Percentiles rank a stretch among this genome's conserved stretches.
Evolutionary conservation across 1,140 invertebrate species (phyloP).

Genomic region (Cyclina sinensis): DNA sequence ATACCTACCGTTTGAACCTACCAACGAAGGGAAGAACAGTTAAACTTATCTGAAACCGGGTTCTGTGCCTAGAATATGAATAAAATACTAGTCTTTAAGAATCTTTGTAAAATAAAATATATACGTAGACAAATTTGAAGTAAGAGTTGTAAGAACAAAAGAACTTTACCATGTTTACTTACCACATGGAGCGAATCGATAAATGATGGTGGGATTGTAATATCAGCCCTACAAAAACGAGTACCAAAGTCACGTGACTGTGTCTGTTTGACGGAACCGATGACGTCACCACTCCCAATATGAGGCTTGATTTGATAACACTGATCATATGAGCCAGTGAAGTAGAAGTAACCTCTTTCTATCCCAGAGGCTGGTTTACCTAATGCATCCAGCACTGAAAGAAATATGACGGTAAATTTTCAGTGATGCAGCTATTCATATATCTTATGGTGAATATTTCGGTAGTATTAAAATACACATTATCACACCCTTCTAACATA

Average conservation of each 20-base stretch:
- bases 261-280: constrained; percentile 44
- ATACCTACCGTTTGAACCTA: too few relatives aligned
- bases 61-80: too few relatives aligned
- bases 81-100: too few relatives aligned
- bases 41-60: too few relatives aligned
- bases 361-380: constrained; percentile 83
- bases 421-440: background rate
- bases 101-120: too few relatives aligned
- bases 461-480: background rate
- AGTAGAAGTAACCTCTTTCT: constrained; percentile 80
- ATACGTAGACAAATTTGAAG: too few relatives aligned
- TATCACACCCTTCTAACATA: background rate
- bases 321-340: constrained; percentile 83
- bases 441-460: background rate
- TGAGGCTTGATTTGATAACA: constrained; percentile 74
- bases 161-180: background rate
- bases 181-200: constrained; percentile 51
- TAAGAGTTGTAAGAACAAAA: too few relatives aligned
- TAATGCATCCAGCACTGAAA: constrained; percentile 80
- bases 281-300: constrained; percentile 41
- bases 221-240: constrained; percentile 67
- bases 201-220: constrained; percentile 61
- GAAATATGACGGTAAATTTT: too few relatives aligned
- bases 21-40: too few relatives aligned
- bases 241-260: constrained; percentile 58